phyloP scores from a whole-genome alignment of 2,113 vertebrate genomes.

The Mormyrus iriodes region DNA sequence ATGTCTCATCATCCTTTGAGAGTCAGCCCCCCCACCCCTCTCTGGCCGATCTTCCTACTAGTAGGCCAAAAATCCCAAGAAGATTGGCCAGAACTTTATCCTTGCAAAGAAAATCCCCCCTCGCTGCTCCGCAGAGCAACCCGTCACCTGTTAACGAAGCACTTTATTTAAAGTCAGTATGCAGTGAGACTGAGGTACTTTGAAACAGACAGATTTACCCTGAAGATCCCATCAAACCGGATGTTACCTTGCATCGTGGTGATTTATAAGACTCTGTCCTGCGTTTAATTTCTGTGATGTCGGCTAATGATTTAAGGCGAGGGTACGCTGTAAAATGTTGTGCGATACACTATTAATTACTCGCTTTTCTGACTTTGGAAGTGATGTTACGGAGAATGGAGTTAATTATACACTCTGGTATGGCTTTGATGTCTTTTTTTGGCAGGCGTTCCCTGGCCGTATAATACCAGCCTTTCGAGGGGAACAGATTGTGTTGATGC shows the following conservation, averaged over 20 bases:
- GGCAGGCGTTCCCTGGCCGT: slow-evolving; percentile 48
- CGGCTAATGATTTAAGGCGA: slow-evolving; percentile 57
- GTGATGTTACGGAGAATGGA: slow-evolving; percentile 47
- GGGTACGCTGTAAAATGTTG: slow-evolving; percentile 55
- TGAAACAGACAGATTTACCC: not conserved
- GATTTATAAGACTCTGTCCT: slow-evolving; percentile 51
- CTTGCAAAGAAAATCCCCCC: not conserved
- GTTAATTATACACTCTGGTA: slow-evolving; percentile 48
- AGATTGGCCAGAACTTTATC: not conserved
- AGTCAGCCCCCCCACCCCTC: not conserved
- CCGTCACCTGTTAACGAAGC: not conserved
- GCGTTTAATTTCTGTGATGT: slow-evolving; percentile 48
- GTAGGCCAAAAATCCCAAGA: slow-evolving; percentile 17
- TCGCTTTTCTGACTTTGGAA: slow-evolving; percentile 52
- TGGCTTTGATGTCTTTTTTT: slow-evolving; percentile 44
- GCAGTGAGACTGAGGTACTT: not conserved
- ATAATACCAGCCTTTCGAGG: slow-evolving; percentile 61
- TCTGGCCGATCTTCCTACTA: not conserved
- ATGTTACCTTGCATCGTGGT: not conserved
- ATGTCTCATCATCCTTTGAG: slow-evolving; percentile 13
- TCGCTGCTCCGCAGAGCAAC: not conserved
- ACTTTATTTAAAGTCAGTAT: not conserved
- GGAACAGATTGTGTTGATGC: slow-evolving; percentile 65
- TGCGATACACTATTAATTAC: slow-evolving; percentile 57
- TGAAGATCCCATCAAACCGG: not conserved